Base-by-base conservation (phyloP, 2,797 vertebrate genomes). In the Falco novaeseelandiae region DNA sequence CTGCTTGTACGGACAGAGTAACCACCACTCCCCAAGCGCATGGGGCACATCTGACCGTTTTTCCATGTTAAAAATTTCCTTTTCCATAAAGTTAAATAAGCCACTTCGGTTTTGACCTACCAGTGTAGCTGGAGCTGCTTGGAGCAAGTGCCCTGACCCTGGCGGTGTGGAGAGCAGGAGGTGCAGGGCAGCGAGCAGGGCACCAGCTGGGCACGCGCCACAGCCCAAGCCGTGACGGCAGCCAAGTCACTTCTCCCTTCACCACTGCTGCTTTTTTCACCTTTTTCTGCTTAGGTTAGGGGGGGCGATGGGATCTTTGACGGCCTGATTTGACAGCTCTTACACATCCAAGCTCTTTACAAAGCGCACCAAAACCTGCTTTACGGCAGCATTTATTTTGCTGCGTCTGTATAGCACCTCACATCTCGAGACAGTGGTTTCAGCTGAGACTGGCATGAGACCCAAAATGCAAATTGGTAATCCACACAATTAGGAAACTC, bases 41-140 rank as follows among this genome's bases (percentile, higher is more conserved):
- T 11, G 6, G 29, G 54, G 1, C 38, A 1, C 0, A 55, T 2
- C 30, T 27, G 9, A 25, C 42, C 6, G 3, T 8, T n/a, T 30
- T 57, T 9, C 49, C 40, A 40, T 40, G 40, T 40, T 40, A 40
- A 40, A 40, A 40, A 40, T 40, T 40, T 40, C 40, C 40, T 40
- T 44, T 34, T 30, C 3, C 0, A n/a, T 30, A 8, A 42, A 49
- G 26, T 34, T 2, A 57, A 67, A 79, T 52, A 29, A 79, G 8
- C 19, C 55, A 6, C 42, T 38, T 42, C 14, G 34, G 6, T 36
- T 44, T 25, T 40, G 54, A 63, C 21, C 55, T 51, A 10, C 61
- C 61, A 27, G 62, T 3, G 18, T 14, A 40, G 12, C 40, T 40
- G 40, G 40, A 40, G 40, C 40, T 40, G 40, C 40, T 40, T 14